Conservation (phyloP, 37 sponge, comb jelly and placozoan species). For the Cliona cf. orientalis region DNA sequence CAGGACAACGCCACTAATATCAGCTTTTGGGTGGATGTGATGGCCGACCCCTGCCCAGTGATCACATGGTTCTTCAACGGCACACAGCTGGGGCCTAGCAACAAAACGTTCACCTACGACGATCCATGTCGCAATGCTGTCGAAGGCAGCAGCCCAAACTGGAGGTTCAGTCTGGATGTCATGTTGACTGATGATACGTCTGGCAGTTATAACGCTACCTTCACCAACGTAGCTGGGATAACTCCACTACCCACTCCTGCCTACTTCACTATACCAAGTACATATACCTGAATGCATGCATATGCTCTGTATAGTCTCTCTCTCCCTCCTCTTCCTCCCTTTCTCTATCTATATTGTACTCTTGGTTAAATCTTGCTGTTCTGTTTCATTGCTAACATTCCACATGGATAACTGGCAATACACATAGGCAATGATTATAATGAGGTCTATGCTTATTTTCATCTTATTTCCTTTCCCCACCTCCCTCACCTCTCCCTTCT, state of each 20-base stretch:
- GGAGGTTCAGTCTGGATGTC: slow-evolving; percentile 17
- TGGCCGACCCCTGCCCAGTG: slow-evolving; percentile 45
- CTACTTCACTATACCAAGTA: slow-evolving; percentile 36
- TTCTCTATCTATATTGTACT: neutral
- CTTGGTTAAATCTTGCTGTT: too few species aligned
- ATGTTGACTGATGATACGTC: neutral
- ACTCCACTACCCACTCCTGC: neutral
- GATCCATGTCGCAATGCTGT: neutral
- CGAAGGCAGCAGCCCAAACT: neutral
- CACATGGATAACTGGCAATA: too few species aligned
- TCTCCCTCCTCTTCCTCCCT: neutral
- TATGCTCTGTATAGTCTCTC: neutral
- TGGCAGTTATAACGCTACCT: slow-evolving; percentile 31
- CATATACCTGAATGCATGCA: too few species aligned
- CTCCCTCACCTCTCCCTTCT: neutral
- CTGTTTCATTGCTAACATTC: too few species aligned
- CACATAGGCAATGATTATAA: too few species aligned
- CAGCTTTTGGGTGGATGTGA: slow-evolving; percentile 8
- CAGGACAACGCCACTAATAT: neutral
- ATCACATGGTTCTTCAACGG: slow-evolving; percentile 21
- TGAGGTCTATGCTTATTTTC: too few species aligned
- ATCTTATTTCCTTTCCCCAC: too few species aligned
- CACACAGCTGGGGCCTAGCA: neutral
- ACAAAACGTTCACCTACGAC: neutral
- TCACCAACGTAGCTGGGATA: slow-evolving; percentile 6